These are phyloP conservation scores for Botia kubotai DNA, from an alignment of 2,797 vertebrate species.

Conservation along the genomic window DNA sequence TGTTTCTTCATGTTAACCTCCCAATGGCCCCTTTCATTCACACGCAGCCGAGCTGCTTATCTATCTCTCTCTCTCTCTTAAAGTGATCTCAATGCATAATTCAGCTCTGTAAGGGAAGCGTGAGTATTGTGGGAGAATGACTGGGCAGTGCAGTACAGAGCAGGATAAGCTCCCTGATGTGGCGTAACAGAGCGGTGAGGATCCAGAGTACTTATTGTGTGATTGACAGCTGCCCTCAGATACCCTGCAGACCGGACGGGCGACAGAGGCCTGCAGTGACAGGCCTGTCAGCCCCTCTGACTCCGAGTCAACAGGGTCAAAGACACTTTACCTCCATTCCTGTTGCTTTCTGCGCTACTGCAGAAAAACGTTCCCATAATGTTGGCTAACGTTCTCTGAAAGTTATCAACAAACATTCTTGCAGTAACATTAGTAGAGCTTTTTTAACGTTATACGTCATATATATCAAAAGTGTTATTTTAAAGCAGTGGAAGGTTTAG, in stretches of 20 bases:
- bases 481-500: too few relatives aligned
- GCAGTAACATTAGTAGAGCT: too few relatives aligned
- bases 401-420: too few relatives aligned
- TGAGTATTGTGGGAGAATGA: slow-evolving; percentile 37
- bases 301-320: slow-evolving; percentile 17
- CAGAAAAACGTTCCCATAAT: too few relatives aligned
- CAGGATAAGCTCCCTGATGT: slow-evolving; percentile 38
- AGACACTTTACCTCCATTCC: neutral
- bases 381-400: too few relatives aligned
- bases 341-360: too few relatives aligned
- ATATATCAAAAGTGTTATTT: too few relatives aligned
- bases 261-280: slow-evolving; percentile 7
- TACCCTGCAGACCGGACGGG: slow-evolving; percentile 32
- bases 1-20: slow-evolving; percentile 32
- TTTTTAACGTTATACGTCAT: too few relatives aligned
- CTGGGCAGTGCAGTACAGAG: slow-evolving; percentile 40
- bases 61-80: slow-evolving; percentile 4
- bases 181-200: neutral
- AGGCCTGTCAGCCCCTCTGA: slow-evolving; percentile 15
- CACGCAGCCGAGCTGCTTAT: slow-evolving; percentile 47
- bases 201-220: slow-evolving; percentile 50
- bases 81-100: slow-evolving; percentile 32
- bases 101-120: slow-evolving; percentile 31
- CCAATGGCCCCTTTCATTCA: slow-evolving; percentile 36
- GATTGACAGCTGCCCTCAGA: slow-evolving; percentile 45